phyloP scores from a whole-genome alignment of 2,888 invertebrate species.

The Vanessa cardui region DNA sequence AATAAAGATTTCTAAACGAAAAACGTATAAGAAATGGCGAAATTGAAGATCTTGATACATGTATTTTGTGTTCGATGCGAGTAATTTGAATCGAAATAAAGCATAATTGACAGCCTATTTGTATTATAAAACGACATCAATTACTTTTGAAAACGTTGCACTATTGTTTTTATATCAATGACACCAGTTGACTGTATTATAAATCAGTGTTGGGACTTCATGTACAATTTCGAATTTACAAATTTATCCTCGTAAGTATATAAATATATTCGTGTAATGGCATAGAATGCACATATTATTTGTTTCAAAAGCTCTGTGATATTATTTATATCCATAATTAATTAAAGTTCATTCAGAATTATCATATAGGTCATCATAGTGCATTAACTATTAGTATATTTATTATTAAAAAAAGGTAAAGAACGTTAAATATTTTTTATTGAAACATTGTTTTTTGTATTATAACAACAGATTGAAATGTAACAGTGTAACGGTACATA shows the following conservation, averaged over 20 bases:
- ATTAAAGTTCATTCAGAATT: constrained; percentile 33
- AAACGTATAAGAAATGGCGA: constrained; percentile 74
- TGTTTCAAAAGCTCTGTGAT: neutral
- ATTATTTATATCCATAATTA: constrained; percentile 6
- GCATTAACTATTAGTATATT: constrained; percentile 26
- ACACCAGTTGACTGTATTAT: constrained; percentile 59
- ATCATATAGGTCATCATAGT: constrained; percentile 37
- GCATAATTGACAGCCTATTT: constrained; percentile 51
- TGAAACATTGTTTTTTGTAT: too few species aligned
- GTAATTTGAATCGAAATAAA: constrained; percentile 58
- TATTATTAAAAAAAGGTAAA: neutral
- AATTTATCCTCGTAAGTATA: constrained; percentile 54
- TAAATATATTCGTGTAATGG: constrained; percentile 9
- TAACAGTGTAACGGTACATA: neutral
- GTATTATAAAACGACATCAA: constrained; percentile 49
- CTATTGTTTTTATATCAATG: constrained; percentile 50
- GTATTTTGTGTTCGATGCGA: constrained; percentile 58
- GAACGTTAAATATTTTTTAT: too few species aligned
- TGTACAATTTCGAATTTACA: constrained; percentile 51
- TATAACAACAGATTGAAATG: neutral
- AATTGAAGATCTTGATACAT: constrained; percentile 69
- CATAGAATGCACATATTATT: neutral
- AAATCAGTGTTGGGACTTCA: constrained; percentile 56
- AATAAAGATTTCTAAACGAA: constrained; percentile 48
- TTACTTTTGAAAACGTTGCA: constrained; percentile 46